A percentile compares a stretch with the other conserved stretches of the same genome.
These are phyloP conservation scores for Strongylocentrotus purpuratus DNA, from an alignment of 35 echinoderm and acorn worm species.

Conservation along the genomic window DNA sequence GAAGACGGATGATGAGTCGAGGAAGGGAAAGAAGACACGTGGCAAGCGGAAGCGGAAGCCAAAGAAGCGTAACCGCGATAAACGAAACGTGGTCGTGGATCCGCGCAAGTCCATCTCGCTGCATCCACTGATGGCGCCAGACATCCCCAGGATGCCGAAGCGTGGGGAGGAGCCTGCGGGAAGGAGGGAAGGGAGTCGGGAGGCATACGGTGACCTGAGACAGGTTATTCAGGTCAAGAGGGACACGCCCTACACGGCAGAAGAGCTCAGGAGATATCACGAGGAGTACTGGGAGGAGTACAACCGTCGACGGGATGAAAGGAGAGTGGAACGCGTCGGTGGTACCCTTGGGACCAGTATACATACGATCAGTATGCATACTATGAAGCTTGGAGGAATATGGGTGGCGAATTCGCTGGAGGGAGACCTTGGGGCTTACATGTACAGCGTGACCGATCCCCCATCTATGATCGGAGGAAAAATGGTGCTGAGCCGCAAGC, in stretches of 20 bases:
- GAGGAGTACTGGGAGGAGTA: slow-evolving; percentile 63
- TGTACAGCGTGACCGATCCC: slow-evolving; percentile 66
- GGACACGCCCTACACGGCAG: slow-evolving; percentile 45
- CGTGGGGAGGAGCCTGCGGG: not conserved
- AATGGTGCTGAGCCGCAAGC: not conserved
- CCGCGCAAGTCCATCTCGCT: slow-evolving; percentile 46
- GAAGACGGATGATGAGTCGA: slow-evolving; percentile 65
- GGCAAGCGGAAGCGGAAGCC: slow-evolving; percentile 47
- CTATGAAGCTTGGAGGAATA: slow-evolving; percentile 57
- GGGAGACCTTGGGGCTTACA: slow-evolving; percentile 61
- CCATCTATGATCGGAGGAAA: slow-evolving; percentile 60
- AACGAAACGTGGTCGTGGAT: slow-evolving; percentile 62
- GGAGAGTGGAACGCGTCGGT: slow-evolving; percentile 54
- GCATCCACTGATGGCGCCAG: slow-evolving; percentile 10
- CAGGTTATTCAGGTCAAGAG: slow-evolving; percentile 74
- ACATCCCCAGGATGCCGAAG: slow-evolving; percentile 24
- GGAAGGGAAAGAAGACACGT: slow-evolving; percentile 48
- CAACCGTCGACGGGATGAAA: slow-evolving; percentile 51
- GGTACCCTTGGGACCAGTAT: slow-evolving; percentile 31
- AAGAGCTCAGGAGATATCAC: slow-evolving; percentile 45
- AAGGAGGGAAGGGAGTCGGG: slow-evolving; percentile 25
- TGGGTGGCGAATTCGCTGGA: slow-evolving; percentile 32
- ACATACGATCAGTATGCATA: slow-evolving; percentile 54
- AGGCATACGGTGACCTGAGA: slow-evolving; percentile 55
- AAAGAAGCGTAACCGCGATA: slow-evolving; percentile 56